Conservation (phyloP, 1,140 invertebrate genomes). For the Procambarus virginalis region DNA sequence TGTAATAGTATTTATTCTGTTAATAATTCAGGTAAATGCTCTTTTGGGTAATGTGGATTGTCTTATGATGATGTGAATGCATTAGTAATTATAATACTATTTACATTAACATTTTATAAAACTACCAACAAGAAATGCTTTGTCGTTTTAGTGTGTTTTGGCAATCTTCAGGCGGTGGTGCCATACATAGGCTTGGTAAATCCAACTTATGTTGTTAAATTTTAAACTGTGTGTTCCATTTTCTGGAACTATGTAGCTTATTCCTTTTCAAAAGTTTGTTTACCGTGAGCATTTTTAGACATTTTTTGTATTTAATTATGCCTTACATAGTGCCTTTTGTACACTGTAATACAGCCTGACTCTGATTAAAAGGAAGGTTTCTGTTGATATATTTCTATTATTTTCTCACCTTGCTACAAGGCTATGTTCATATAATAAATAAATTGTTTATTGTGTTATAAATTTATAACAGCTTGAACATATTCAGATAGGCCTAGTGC, state of each 20-base stretch:
- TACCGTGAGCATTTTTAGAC: constrained; percentile 35
- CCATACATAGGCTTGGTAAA: not conserved
- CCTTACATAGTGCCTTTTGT: constrained; percentile 67
- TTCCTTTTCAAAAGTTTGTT: constrained; percentile 7
- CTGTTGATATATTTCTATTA: constrained; percentile 47
- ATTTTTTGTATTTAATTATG: constrained; percentile 61
- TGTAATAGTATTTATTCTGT: not conserved
- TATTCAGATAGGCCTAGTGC: too few species aligned
- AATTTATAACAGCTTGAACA: too few species aligned
- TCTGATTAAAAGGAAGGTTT: constrained; percentile 60
- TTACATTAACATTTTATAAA: not conserved
- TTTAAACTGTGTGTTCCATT: constrained; percentile 6
- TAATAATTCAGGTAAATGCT: not conserved
- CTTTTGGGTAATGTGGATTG: not conserved
- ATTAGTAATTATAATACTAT: constrained; percentile 1
- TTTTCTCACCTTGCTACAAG: not conserved
- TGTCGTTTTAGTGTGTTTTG: not conserved
- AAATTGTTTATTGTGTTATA: too few species aligned
- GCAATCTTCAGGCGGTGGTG: not conserved
- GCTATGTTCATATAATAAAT: not conserved
- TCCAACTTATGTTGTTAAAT: not conserved
- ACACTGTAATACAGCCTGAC: constrained; percentile 61
- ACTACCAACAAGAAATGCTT: not conserved
- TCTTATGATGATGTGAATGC: not conserved
- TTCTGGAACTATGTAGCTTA: not conserved